Conservation (phyloP, 2,888 invertebrate genomes). For the Dicranocentrus wangi region DNA sequence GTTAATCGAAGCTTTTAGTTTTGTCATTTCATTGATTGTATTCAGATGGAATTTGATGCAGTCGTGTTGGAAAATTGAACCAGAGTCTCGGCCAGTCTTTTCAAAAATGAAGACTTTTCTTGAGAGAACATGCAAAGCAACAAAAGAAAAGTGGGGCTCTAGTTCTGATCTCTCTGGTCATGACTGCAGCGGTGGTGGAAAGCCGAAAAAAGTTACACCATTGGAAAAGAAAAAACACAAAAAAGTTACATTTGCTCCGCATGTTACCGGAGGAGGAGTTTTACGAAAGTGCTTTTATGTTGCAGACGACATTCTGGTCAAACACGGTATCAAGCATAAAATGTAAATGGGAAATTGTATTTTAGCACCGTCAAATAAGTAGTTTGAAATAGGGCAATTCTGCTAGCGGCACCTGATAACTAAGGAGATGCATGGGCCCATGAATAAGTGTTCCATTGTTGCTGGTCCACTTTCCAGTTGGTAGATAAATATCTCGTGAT, state of each 20-base stretch:
- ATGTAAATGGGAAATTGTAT: no score
- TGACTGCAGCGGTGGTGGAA: not conserved
- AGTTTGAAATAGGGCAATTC: slow-evolving; percentile 50
- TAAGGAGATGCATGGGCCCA: slow-evolving; percentile 80
- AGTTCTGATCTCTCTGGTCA: slow-evolving; percentile 6
- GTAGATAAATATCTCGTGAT: slow-evolving; percentile 83
- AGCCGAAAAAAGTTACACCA: no score
- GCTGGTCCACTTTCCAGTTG: slow-evolving; percentile 81
- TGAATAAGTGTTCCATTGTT: slow-evolving; percentile 73
- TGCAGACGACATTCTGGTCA: slow-evolving; percentile 32
- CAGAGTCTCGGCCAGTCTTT: slow-evolving; percentile 27
- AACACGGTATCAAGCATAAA: no score
- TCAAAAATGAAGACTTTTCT: slow-evolving; percentile 51
- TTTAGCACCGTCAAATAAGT: no score
- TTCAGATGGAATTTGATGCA: slow-evolving; percentile 40
- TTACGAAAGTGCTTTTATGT: slow-evolving; percentile 30
- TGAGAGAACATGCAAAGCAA: slow-evolving; percentile 14
- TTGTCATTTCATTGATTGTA: no score
- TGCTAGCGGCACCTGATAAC: slow-evolving; percentile 74
- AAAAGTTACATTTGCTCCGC: slow-evolving; percentile 29
- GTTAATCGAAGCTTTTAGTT: not conserved
- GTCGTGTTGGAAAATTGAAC: slow-evolving; percentile 41
- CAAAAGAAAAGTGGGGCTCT: slow-evolving; percentile 20
- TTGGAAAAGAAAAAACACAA: not conserved
- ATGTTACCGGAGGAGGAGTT: slow-evolving; percentile 4